These are phyloP conservation scores for Clarias laeviceps DNA, from an alignment of 2,797 vertebrate genomes.

Conservation along the genomic window DNA sequence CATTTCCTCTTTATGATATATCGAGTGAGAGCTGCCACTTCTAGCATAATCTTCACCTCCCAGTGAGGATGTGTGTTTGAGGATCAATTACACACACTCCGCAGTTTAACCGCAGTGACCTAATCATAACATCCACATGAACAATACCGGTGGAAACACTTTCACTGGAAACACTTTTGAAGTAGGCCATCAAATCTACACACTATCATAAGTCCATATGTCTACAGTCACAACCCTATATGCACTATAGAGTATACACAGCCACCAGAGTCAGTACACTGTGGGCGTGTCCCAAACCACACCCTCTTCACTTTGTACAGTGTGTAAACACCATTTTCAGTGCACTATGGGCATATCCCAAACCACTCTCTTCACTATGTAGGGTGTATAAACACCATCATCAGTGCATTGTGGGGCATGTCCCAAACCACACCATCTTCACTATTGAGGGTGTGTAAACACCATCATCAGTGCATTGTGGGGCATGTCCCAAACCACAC, in stretches of 20 bases:
- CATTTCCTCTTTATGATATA: conserved; percentile 19
- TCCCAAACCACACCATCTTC: neutral
- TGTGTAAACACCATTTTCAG: neutral
- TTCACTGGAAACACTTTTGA: no score
- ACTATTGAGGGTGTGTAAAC: no score
- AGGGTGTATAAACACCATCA: neutral
- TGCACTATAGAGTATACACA: neutral
- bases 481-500: neutral
- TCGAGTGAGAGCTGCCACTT: neutral
- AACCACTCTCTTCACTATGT: neutral
- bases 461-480: neutral
- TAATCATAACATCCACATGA: neutral
- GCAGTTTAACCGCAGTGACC: conserved; percentile 16
- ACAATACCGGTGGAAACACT: neutral
- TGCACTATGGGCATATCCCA: neutral
- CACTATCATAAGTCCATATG: neutral
- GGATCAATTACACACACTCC: conserved; percentile 14
- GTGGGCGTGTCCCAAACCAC: neutral
- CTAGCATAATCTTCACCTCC: conserved; percentile 7
- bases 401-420: neutral
- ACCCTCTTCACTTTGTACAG: neutral
- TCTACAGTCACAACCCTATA: neutral
- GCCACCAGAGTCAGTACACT: neutral
- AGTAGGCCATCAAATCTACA: neutral
- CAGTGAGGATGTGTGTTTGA: conserved; percentile 4